phyloP scores from a whole-genome alignment of 2,797 vertebrate genomes.

The Leucoraja ocellata region DNA sequence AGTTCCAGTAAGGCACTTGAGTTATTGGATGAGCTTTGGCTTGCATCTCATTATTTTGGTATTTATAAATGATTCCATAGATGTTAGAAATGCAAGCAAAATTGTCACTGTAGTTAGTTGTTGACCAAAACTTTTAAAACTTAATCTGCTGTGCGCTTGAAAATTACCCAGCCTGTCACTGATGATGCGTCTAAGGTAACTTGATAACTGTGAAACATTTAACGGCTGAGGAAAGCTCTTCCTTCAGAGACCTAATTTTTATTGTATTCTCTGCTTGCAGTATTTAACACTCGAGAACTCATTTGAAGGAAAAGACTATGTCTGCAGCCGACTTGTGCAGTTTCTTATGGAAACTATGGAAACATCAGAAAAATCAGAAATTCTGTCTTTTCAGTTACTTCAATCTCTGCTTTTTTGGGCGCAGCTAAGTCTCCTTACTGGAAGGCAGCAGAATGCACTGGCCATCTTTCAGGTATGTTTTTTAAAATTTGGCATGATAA shows the following conservation, averaged over 20 bases:
- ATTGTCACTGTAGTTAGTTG: neutral
- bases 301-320: conserved; percentile 86
- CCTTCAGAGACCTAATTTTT: neutral
- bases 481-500: neutral
- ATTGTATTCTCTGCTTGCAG: conserved; percentile 51
- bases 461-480: conserved; percentile 72
- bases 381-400: conserved; percentile 78
- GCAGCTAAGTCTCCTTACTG: conserved; percentile 77
- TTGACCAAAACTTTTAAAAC: neutral
- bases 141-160: neutral
- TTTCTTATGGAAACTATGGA: conserved; percentile 60
- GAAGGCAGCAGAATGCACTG: conserved; percentile 71
- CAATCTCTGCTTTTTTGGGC: conserved; percentile 81
- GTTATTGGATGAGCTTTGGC: neutral
- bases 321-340: conserved; percentile 75
- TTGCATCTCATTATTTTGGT: neutral
- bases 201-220: neutral
- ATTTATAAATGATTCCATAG: neutral
- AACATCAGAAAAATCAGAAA: conserved; percentile 53
- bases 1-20: neutral
- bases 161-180: neutral
- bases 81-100: neutral
- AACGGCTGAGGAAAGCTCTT: neutral
- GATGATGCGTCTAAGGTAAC: too few species aligned
- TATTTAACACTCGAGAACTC: conserved; percentile 79